Conservation (phyloP, 1,140 invertebrate species). For the Hormaphis cornu region DNA sequence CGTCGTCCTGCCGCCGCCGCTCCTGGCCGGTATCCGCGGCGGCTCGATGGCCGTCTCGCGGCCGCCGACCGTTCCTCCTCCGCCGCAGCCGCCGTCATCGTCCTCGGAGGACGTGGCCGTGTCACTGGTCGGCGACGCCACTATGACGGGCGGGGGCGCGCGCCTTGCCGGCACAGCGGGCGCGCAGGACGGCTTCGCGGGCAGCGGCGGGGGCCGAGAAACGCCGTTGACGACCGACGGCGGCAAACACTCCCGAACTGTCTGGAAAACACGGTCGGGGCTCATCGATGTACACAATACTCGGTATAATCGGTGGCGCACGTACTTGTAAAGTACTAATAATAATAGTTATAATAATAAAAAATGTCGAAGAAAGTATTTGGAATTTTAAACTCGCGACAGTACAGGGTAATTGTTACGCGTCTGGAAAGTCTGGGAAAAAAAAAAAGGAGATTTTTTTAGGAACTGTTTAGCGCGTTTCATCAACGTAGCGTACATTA, state of each 20-base stretch:
- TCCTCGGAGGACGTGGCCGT: constrained; percentile 34
- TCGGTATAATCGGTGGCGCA: constrained; percentile 30
- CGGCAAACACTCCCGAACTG: constrained; percentile 40
- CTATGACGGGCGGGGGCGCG: constrained; percentile 34
- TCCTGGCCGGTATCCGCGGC: constrained; percentile 6
- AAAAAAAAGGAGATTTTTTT: too few species aligned
- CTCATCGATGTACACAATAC: constrained; percentile 33
- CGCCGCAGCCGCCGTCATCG: not conserved
- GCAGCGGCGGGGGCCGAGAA: constrained; percentile 36
- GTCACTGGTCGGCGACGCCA: constrained; percentile 37
- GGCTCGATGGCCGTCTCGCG: constrained; percentile 6
- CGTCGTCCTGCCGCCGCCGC: constrained; percentile 33
- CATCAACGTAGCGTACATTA: too few species aligned
- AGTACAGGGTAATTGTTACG: too few species aligned
- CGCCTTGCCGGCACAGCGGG: constrained; percentile 27
- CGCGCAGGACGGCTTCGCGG: constrained; percentile 35
- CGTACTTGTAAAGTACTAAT: too few species aligned
- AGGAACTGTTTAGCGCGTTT: too few species aligned
- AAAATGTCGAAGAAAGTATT: too few species aligned
- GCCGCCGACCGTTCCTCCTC: not conserved
- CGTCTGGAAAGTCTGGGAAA: too few species aligned
- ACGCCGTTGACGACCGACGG: constrained; percentile 36
- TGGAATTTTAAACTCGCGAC: too few species aligned
- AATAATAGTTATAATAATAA: too few species aligned
- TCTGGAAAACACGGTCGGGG: constrained; percentile 39